Conservation (phyloP, 2,113 vertebrate species). For the Cynopterus brachyotis region DNA sequence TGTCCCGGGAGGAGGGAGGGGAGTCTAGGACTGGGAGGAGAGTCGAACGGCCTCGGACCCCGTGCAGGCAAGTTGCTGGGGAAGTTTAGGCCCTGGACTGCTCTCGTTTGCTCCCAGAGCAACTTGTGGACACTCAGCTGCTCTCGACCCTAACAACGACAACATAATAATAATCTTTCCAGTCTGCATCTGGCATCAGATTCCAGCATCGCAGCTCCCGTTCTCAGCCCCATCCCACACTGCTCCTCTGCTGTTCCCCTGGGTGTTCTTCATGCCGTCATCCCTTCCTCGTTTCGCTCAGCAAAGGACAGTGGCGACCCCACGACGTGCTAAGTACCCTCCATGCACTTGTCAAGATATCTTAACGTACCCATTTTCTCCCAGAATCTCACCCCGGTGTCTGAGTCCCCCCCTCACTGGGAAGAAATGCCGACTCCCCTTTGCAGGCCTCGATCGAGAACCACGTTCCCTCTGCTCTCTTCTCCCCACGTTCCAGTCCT, state of each 20-base stretch:
- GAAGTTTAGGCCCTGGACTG: background rate
- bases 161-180: accelerated
- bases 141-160: accelerated
- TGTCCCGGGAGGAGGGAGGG: background rate
- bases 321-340: background rate
- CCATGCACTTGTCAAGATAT: background rate
- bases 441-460: background rate
- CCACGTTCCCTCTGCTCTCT: background rate
- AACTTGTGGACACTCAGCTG: too few species aligned
- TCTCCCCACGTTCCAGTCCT: background rate
- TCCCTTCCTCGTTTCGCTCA: background rate
- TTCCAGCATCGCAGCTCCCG: background rate
- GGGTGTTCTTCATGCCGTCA: background rate
- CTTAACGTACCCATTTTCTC: background rate
- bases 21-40: background rate
- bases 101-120: background rate
- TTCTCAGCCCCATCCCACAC: background rate
- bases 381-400: background rate
- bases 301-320: background rate
- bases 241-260: background rate
- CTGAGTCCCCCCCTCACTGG: background rate
- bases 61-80: background rate
- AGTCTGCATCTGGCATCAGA: accelerated
- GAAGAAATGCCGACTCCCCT: background rate
- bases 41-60: accelerated